A percentile compares a stretch with the other conserved stretches of the same genome.
Evolutionary conservation across 2,888 invertebrate genomes (phyloP).

Genomic region (Callyntrura sp.): DNA sequence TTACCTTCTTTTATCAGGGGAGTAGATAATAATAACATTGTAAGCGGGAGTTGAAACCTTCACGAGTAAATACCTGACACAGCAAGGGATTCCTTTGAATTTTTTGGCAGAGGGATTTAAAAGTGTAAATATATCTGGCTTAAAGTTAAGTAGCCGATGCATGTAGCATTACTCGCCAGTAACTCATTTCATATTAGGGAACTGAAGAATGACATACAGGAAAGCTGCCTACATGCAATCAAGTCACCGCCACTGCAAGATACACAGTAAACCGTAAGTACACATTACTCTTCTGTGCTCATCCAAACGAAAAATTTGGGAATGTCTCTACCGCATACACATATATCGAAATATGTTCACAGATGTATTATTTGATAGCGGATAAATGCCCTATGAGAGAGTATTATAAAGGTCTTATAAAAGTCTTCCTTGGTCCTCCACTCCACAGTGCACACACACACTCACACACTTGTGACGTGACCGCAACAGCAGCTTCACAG

Average conservation of each 20-base stretch:
- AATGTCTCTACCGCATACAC: neutral
- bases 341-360: no score
- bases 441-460: no score
- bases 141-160: slow-evolving; percentile 68
- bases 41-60: slow-evolving; percentile 52
- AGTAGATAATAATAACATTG: slow-evolving; percentile 58
- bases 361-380: no score
- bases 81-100: slow-evolving; percentile 76
- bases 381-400: no score
- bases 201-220: neutral
- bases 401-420: slow-evolving; percentile 2
- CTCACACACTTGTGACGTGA: slow-evolving; percentile 68
- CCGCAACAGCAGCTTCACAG: slow-evolving; percentile 65
- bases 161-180: slow-evolving; percentile 26
- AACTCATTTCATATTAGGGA: slow-evolving; percentile 45
- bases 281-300: slow-evolving; percentile 42
- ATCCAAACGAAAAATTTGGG: slow-evolving; percentile 56
- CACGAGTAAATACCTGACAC: slow-evolving; percentile 77
- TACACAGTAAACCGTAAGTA: slow-evolving; percentile 10
- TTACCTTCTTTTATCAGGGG: slow-evolving; percentile 56
- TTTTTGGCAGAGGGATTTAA: slow-evolving; percentile 67
- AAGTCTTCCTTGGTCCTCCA: slow-evolving; percentile 54
- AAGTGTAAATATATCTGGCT: slow-evolving; percentile 66
- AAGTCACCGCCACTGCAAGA: no score
- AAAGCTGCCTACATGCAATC: neutral